phyloP scores from a whole-genome alignment of 2,797 vertebrate species.

The Ciconia nigra region DNA sequence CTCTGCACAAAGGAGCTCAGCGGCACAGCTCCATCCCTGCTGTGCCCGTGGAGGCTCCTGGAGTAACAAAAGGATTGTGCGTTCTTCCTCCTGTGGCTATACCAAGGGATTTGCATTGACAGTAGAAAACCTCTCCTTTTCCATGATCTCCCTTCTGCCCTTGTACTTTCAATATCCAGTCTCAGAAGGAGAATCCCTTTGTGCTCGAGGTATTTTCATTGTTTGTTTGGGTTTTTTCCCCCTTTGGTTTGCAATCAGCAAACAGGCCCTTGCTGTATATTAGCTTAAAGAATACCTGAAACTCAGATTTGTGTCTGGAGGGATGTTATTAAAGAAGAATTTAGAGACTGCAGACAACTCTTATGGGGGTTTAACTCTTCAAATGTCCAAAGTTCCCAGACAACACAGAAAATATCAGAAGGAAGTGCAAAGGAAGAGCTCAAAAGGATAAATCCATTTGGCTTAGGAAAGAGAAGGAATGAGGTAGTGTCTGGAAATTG shows the following conservation, averaged over 20 bases:
- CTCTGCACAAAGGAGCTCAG: neutral
- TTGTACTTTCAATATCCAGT: neutral
- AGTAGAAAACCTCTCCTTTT: neutral
- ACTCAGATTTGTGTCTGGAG: neutral
- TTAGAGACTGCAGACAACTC: neutral
- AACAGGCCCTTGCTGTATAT: neutral
- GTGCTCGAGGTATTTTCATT: neutral
- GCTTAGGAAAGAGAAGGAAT: neutral
- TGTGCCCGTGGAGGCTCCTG: neutral
- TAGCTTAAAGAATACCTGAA: neutral
- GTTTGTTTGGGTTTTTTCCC: accelerated
- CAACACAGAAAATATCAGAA: neutral
- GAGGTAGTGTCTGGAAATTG: slow-evolving; percentile 1
- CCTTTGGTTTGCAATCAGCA: neutral
- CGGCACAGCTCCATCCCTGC: neutral
- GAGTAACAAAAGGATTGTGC: neutral
- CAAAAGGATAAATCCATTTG: neutral
- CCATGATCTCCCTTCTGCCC: neutral
- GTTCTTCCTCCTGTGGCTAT: neutral
- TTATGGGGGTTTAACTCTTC: neutral
- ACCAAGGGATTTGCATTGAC: neutral
- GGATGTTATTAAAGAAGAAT: neutral
- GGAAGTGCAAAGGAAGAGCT: neutral
- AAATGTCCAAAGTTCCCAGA: neutral
- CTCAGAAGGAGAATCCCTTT: neutral